Evolutionary conservation across 2,113 vertebrate species (phyloP), one percentile per base, ranked within the genome.

Genomic region (Barbus barbus): DNA sequence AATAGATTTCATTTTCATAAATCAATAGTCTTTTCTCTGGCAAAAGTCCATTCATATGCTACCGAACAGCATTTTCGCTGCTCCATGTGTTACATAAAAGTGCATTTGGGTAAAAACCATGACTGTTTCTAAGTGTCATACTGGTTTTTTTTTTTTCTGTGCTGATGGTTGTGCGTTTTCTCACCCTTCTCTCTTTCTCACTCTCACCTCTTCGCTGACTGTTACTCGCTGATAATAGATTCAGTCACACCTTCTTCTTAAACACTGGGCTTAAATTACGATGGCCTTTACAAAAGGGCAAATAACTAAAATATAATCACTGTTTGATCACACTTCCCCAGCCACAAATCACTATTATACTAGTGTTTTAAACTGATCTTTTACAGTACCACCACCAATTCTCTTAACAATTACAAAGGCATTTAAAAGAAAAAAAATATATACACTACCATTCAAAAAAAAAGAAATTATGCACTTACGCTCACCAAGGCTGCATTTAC

Each of bases 201-300:
- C 56, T 78, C 53, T 79, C 78, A 79, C 16, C 78, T 46, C 78
- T 79, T 78, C 13, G 33, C 75, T 78, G 75, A 78, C 75, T 78
- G 75, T 78, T 78, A 60, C 75, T 60, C 53, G 33, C 31, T 60
- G 75, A 78, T 78, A 78, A 78, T 78, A 78, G 75, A 79, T 79
- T 79, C 60, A 79, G 36, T 79, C 60, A 46, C 78, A 79, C 78
- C 56, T 79, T 63, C 58, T 18, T 46, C 58, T 79, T 79, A 61
- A 63, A 63, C 36, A 79, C 78, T 22, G n/a, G 38, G 78, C 78
- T 63, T 79, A 36, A 79, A 79, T 79, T 63, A 79, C 14, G 14
- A 41, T 79, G 78, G 38, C 60, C 60, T 79, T 79, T 79, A 46
- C 38, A 63, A 79, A 65, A 79, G 78, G 38, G n/a, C 38, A 79